Evolutionary conservation across 2,888 invertebrate genomes (phyloP).

Genomic region (Bedellia somnulentella): DNA sequence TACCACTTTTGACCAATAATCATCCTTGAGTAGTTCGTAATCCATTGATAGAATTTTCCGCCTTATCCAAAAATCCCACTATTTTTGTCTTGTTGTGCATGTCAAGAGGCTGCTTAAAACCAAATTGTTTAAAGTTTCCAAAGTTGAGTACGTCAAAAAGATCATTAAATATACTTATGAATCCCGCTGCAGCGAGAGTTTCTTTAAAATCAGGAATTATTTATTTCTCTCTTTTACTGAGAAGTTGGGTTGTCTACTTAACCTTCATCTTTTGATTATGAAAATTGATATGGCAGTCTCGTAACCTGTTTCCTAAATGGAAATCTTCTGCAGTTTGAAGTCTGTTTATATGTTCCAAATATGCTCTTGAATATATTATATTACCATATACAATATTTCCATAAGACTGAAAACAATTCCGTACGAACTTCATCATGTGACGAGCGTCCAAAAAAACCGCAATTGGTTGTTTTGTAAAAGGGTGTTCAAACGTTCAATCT

Average conservation of each 20-base stretch:
- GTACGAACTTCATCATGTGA: slow-evolving; percentile 1
- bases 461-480: not conserved
- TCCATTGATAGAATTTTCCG: too few species aligned
- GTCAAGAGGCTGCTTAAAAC: slow-evolving; percentile 1
- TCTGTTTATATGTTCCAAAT: too few species aligned
- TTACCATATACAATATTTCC: too few species aligned
- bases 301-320: slow-evolving; percentile 3
- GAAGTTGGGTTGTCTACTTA: slow-evolving; percentile 10
- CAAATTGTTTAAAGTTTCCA: slow-evolving; percentile 5
- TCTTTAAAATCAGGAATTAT: slow-evolving; percentile 1
- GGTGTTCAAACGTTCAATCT: slow-evolving; percentile 1
- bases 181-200: slow-evolving; percentile 8
- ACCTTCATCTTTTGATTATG: slow-evolving; percentile 11
- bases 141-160: slow-evolving; percentile 10
- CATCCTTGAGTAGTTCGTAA: too few species aligned
- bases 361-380: too few species aligned
- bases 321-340: not conserved
- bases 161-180: slow-evolving; percentile 9
- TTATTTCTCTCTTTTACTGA: slow-evolving; percentile 5
- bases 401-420: not conserved
- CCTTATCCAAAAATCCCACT: too few species aligned
- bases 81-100: slow-evolving; percentile 1
- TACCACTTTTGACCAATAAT: slow-evolving; percentile 5
- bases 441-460: slow-evolving; percentile 4
- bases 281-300: slow-evolving; percentile 8